Evolutionary conservation across 1,140 invertebrate genomes (phyloP).

Genomic region (Meloidogyne exigua): DNA sequence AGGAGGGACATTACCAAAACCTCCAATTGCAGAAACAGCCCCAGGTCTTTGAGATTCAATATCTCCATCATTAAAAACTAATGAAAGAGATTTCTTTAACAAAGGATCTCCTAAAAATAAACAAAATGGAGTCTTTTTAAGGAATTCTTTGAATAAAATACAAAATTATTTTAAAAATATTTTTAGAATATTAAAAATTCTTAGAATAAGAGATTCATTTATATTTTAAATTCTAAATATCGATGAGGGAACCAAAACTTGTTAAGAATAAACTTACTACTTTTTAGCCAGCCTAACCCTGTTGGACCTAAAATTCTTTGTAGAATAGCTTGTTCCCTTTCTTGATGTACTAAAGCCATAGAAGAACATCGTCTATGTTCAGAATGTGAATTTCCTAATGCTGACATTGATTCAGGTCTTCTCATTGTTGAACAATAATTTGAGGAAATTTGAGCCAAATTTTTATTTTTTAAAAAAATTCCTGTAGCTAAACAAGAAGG

Average conservation of each 20-base stretch:
- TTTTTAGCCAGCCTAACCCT: conserved; percentile 48
- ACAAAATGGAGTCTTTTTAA: too few relatives aligned
- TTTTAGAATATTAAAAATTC: too few relatives aligned
- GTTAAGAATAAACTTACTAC: neutral
- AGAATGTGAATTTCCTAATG: neutral
- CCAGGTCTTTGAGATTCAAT: conserved; percentile 20
- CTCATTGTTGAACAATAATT: conserved; percentile 15
- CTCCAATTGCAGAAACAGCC: conserved; percentile 11
- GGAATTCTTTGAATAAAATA: too few relatives aligned
- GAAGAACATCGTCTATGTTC: conserved; percentile 1
- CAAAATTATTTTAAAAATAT: too few relatives aligned
- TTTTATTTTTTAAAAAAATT: neutral
- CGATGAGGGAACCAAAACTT: neutral
- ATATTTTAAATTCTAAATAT: neutral
- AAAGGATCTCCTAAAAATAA: conserved; percentile 45
- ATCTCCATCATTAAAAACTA: conserved; percentile 41
- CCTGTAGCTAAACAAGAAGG: neutral
- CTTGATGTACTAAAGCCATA: conserved; percentile 29
- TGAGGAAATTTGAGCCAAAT: neutral
- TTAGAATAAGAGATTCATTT: neutral
- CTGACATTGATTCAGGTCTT: conserved; percentile 23
- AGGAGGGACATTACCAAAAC: neutral
- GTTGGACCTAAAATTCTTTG: conserved; percentile 52
- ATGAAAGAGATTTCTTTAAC: conserved; percentile 53
- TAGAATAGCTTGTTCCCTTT: conserved; percentile 50